phyloP scores from a whole-genome alignment of 2,888 invertebrate species.

The Oscheius onirici region DNA sequence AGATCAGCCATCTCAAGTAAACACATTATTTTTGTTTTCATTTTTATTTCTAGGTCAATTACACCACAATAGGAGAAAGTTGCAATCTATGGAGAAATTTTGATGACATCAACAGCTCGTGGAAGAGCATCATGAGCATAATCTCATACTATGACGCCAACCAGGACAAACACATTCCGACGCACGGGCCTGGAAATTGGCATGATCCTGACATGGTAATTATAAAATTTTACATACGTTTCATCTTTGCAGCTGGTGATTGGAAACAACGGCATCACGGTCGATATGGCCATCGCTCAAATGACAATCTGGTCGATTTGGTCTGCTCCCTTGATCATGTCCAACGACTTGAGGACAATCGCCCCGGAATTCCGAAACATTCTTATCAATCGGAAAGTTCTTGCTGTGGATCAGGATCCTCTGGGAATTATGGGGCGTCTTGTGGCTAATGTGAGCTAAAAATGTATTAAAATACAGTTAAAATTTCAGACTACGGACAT shows the following conservation, averaged over 20 bases:
- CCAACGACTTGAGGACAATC: conserved; percentile 59
- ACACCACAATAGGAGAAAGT: conserved; percentile 71
- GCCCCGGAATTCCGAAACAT: conserved; percentile 54
- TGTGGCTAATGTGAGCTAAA: conserved; percentile 60
- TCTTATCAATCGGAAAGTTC: conserved; percentile 65
- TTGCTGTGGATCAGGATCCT: conserved; percentile 70
- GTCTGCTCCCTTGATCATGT: conserved; percentile 71
- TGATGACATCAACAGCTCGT: conserved; percentile 73
- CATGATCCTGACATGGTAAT: conserved; percentile 75
- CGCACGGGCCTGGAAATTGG: conserved; percentile 74
- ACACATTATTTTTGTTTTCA: neutral
- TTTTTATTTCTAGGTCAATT: conserved; percentile 65
- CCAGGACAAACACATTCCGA: conserved; percentile 72
- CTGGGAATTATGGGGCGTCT: conserved; percentile 71
- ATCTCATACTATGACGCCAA: conserved; percentile 73
- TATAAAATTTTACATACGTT: neutral
- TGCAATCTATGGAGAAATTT: conserved; percentile 75
- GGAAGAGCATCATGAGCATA: conserved; percentile 72
- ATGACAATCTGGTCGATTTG: conserved; percentile 70
- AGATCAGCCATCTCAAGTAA: conserved; percentile 55
- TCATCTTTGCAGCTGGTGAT: conserved; percentile 56
- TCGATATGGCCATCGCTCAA: conserved; percentile 62
- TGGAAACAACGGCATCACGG: conserved; percentile 65
- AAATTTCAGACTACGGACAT: conserved; percentile 59
- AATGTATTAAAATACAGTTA: neutral